Base-by-base conservation (phyloP, 2,797 vertebrate genomes). In the Onychomys arenicola region DNA sequence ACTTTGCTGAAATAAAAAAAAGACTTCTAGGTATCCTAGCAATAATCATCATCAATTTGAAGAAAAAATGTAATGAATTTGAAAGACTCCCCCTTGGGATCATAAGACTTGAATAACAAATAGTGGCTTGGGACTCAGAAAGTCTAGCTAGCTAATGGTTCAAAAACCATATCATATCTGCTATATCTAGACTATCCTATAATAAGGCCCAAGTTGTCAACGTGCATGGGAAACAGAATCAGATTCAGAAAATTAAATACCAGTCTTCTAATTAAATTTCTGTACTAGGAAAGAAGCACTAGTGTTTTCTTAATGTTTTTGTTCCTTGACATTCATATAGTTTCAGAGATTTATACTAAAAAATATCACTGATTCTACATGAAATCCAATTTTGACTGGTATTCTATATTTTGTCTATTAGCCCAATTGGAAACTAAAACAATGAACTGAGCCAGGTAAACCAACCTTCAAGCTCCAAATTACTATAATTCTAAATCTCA, bases 401-500 rank as follows among this genome's bases (percentile, higher is more conserved):
- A n/a, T 40, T 16, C 4, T 71, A 0, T 73, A 57, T 83, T 82
- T 96, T 95, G 1, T 61, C 57, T 87, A 80, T 29, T 2, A 81
- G 77, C 10, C 9, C 19, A 85, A 77, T 21, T n/a, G 0, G 2
- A 84, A 94, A 86, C 3, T 71, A 61, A 85, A 92, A 71, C 40
- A 63, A 86, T 59, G 25, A 93, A 49, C 21, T 67, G 4, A 71
- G 85, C 23, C 2, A 77, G 0, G 34, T 52, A 63, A 75, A 12
- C 17, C 49, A 93, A 10, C 29, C 27, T 86, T 82, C 34, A 65
- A 80, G 34, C 43, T 65, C 69, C 32, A 52, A 49, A 25, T 89
- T 80, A 77, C n/a, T 82, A 83, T 90, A 63, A 65, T 80, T 77
- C 69, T 55, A 91, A 86, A 80, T 84, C 37, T 52, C 73, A 21